A percentile compares a stretch with the other conserved stretches of the same genome.
phyloP scores from a whole-genome alignment of 2,888 invertebrate genomes.

The Polietes domitor region DNA sequence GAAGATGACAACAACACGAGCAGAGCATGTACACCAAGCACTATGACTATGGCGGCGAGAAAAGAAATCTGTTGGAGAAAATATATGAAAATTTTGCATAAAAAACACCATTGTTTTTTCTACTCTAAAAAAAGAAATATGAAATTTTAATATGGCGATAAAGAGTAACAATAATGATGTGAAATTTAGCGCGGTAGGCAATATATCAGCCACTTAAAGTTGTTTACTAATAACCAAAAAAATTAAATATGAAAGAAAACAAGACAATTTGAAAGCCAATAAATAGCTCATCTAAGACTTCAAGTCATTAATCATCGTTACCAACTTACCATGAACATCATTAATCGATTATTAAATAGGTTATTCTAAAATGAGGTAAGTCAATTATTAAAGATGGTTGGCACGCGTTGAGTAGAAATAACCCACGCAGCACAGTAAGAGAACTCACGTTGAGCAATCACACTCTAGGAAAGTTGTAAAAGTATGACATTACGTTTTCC shows the following conservation, averaged over 20 bases:
- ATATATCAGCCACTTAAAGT: not conserved
- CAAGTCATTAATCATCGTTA: not conserved
- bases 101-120: conserved; percentile 1
- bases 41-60: not conserved
- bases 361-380: not conserved
- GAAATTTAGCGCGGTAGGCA: not conserved
- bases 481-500: too few species aligned
- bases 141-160: not conserved
- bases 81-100: not conserved
- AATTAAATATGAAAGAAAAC: not conserved
- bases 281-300: not conserved
- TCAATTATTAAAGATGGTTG: not conserved
- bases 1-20: conserved; percentile 9
- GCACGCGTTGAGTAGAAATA: too few species aligned
- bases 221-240: not conserved
- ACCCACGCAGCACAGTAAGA: too few species aligned
- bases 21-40: not conserved
- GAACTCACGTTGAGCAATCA: too few species aligned
- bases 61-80: not conserved
- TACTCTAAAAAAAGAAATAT: not conserved
- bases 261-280: not conserved
- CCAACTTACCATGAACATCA: not conserved
- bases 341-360: not conserved
- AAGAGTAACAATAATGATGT: not conserved
- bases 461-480: too few species aligned